Evolutionary conservation across 1,140 invertebrate genomes (phyloP), one percentile per base, ranked within the genome.

Genomic region (Myzus persicae): DNA sequence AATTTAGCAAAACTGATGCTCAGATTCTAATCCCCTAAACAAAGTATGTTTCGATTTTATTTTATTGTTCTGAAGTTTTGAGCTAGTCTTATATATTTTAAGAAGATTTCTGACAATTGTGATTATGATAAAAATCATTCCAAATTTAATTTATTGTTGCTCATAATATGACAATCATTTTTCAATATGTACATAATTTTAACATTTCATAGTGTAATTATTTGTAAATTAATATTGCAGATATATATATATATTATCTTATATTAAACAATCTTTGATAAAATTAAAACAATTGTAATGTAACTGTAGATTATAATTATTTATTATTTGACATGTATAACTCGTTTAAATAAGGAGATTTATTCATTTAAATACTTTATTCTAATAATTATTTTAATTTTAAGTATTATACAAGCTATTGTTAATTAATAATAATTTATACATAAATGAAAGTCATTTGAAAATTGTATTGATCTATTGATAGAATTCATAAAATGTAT

Each of bases 1-100:
- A 93, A 44, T 85, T 51, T 22, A 42, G 36, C 20, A 84, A 93
- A 85, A 38, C 46, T 54, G 44, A 48, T 82, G 67, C 90, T 93
- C 91, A 84, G 44, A 85, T 93, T 93, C 1, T 40, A 84, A 93
- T 93, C 14, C 54, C 14, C 40, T 84, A 92, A 51, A 48, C n/a
- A 40, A 84, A 24, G 91, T 84, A 48, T 91, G 36, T 76, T 42
- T 44, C 36, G 44, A 24, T 76, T 42, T 76, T 76, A 48, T 81
- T 81, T 81, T 44, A n/a, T 91, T 76, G 48, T 9, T 46, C n/a
- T 59, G 18, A 91, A 82, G 40, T 92, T 82, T 40, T 92, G 91
- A 92, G 81, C 91, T 92, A 93, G 91, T 93, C 91, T 81, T 93
- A 42, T 84, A 38, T 81, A 92, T 76, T 93, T 93, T 93, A 93